Base-by-base conservation (phyloP, 2,888 invertebrate species). In the Xylota segnis region DNA sequence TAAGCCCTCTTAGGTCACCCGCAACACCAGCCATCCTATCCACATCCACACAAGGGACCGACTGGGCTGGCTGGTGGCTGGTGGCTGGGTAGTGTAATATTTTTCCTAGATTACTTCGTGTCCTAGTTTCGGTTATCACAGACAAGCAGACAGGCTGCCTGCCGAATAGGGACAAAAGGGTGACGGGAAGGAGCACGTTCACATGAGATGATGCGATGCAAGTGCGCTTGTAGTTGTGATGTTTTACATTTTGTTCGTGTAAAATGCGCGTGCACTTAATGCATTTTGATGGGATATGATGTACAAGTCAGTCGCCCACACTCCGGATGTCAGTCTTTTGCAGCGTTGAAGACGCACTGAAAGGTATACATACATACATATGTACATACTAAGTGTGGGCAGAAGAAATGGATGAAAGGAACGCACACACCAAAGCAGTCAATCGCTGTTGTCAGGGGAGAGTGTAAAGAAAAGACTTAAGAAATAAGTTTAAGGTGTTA, bases 71-170 rank as follows among this genome's bases (percentile, higher is more conserved):
- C 5, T 47, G 61, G 61, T 16, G 45, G 5, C 5, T 47, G 61
- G 61, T 61, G 72, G 29, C 74, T 74, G 54, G 63, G 61, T 40
- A 54, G 76, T 82, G 82, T 86, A 72, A 86, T 86, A 75, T 86
- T 77, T 86, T 86, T 82, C 66, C 82, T 82, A 82, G 76, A 86
- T 86, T 86, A 86, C 86, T 86, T 82, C 56, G 76, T 86, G 86
- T 82, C 86, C 86, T 82, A 86, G 86, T 86, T 86, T 86, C 75
- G 40, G 58, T 79, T 71, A 75, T 70, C 75, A 79, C 70, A 84
- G 83, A 83, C 78, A 65, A 63, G 45, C 79, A 79, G 84, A 76
- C 86, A 86, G 59, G 56, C 71, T 68, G 45, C 50, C 66, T 54
- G 75, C 32, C 52, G 54, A 47, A 27, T 45, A 50, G 40, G 29